Evolutionary conservation across 2,797 vertebrate genomes (phyloP).

Genomic region (Mastacembelus armatus): DNA sequence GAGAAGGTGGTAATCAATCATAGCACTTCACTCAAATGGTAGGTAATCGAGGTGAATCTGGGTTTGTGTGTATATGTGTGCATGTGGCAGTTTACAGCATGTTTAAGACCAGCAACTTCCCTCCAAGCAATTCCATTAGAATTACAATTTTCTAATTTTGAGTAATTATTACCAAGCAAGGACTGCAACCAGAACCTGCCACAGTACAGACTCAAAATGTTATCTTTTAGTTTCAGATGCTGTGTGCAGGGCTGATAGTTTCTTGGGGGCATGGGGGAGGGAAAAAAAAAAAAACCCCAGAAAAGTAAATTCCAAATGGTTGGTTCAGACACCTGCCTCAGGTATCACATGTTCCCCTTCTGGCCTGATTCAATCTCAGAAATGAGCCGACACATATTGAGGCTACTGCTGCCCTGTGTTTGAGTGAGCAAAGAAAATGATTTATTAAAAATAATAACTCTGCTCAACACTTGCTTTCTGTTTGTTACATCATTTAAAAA

Average conservation of each 20-base stretch:
- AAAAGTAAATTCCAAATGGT: constrained; percentile 32
- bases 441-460: constrained; percentile 19
- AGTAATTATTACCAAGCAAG: constrained; percentile 37
- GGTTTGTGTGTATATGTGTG: constrained; percentile 2
- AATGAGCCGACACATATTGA: constrained; percentile 30
- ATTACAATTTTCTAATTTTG: constrained; percentile 34
- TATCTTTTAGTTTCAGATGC: constrained; percentile 61
- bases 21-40: constrained; percentile 68
- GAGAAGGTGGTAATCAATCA: constrained; percentile 68
- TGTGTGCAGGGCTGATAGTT: constrained; percentile 34
- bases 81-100: constrained; percentile 7
- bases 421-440: constrained; percentile 3
- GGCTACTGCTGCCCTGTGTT: constrained; percentile 19
- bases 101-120: constrained; percentile 15
- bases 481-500: constrained; percentile 15
- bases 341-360: constrained; percentile 44
- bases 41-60: constrained; percentile 54
- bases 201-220: constrained; percentile 29
- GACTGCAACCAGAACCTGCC: constrained; percentile 1
- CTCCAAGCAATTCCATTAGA: neutral
- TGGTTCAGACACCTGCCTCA: constrained; percentile 53
- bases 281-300: neutral
- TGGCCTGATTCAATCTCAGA: constrained; percentile 38
- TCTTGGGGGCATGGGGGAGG: constrained; percentile 24
- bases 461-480: constrained; percentile 4